phyloP scores from a whole-genome alignment of 2,888 invertebrate species.

The Troilus luridus region DNA sequence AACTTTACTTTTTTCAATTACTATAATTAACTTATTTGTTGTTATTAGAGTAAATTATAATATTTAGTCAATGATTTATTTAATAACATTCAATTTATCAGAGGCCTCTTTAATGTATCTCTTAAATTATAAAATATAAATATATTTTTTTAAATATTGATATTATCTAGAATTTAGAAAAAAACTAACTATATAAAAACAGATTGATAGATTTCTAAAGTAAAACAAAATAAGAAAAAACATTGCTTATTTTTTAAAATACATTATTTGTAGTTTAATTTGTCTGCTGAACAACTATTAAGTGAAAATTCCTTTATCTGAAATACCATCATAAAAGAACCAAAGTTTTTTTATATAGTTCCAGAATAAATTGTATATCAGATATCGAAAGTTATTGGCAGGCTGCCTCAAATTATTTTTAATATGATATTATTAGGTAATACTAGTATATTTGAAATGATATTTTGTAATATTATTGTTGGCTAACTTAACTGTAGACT shows the following conservation, averaged over 20 bases:
- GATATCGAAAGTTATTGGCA: neutral
- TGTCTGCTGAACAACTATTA: neutral
- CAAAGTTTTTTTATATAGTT: conserved; percentile 24
- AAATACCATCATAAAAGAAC: conserved; percentile 23
- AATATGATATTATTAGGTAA: conserved; percentile 9
- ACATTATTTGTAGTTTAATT: neutral
- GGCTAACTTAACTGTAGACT: neutral
- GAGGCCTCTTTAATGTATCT: conserved; percentile 39
- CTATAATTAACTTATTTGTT: neutral
- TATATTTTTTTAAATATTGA: conserved; percentile 48
- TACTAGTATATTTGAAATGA: neutral
- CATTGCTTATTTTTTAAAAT: neutral
- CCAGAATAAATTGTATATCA: conserved; percentile 10
- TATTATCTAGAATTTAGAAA: conserved; percentile 26
- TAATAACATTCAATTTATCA: conserved; percentile 21
- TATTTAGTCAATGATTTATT: neutral
- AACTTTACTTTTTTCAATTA: neutral
- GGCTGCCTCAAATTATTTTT: conserved; percentile 12
- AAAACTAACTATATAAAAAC: neutral
- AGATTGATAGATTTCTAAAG: conserved; percentile 30
- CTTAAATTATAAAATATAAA: conserved; percentile 29
- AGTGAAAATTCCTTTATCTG: conserved; percentile 4
- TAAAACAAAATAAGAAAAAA: neutral
- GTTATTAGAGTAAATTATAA: conserved; percentile 33
- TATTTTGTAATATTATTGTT: conserved; percentile 38